Evolutionary conservation across 1,140 invertebrate genomes (phyloP).

Genomic region (Pachypeltis micranthus): DNA sequence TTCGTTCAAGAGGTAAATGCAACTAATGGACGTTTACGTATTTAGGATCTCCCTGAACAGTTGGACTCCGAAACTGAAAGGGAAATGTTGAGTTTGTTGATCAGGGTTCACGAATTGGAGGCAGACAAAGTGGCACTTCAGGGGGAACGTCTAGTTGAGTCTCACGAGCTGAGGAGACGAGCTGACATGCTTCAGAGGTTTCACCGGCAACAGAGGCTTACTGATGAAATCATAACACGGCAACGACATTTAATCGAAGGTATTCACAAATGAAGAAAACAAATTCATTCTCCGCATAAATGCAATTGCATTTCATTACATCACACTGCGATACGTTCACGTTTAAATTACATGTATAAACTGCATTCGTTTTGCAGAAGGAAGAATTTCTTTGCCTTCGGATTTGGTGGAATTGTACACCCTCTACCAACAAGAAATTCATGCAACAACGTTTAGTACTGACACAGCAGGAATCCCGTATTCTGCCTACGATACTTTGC

Average conservation of each 20-base stretch:
- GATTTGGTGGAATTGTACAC: conserved; percentile 75
- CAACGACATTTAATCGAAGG: conserved; percentile 79
- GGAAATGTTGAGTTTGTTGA: conserved; percentile 70
- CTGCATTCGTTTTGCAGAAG: conserved; percentile 41
- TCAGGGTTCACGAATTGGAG: conserved; percentile 79
- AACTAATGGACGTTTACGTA: too few relatives aligned
- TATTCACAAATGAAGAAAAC: too few relatives aligned
- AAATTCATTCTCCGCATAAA: not conserved
- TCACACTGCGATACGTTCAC: not conserved
- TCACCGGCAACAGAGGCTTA: conserved; percentile 68
- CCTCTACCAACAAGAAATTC: conserved; percentile 74
- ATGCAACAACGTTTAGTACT: conserved; percentile 54
- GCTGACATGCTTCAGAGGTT: conserved; percentile 73
- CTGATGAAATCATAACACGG: conserved; percentile 81
- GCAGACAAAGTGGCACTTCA: conserved; percentile 84
- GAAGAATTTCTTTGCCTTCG: conserved; percentile 51
- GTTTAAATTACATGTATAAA: not conserved
- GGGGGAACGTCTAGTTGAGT: conserved; percentile 67
- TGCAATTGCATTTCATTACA: conserved; percentile 1
- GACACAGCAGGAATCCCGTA: conserved; percentile 35
- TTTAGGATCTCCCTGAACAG: conserved; percentile 65
- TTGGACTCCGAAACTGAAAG: conserved; percentile 76
- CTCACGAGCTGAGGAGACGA: conserved; percentile 70
- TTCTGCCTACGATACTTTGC: conserved; percentile 36
- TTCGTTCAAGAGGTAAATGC: too few relatives aligned